phyloP scores from a whole-genome alignment of 2,888 invertebrate species.

The Heliconius erato region DNA sequence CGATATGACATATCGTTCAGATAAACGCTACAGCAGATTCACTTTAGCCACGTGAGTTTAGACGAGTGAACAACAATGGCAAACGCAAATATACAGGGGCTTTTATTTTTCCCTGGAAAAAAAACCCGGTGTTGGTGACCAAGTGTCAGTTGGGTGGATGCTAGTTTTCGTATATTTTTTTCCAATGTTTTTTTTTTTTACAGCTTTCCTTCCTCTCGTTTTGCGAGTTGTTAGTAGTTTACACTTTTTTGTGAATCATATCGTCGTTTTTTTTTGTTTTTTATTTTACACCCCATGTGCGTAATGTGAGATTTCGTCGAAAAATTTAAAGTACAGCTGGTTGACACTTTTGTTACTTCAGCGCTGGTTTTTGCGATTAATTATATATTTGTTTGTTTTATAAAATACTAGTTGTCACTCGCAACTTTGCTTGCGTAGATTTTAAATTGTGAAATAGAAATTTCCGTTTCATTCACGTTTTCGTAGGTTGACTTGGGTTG shows the following conservation, averaged over 20 bases:
- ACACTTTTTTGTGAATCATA: conserved; percentile 17
- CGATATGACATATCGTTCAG: neutral
- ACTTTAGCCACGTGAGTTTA: neutral
- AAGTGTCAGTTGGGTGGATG: conserved; percentile 41
- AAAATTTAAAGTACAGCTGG: neutral
- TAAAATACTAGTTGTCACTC: too few relatives aligned
- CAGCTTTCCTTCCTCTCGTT: conserved; percentile 34
- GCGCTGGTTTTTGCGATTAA: neutral
- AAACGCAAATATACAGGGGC: conserved; percentile 34
- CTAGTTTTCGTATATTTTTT: conserved; percentile 24
- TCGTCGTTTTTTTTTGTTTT: conserved; percentile 11
- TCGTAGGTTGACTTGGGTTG: too few relatives aligned
- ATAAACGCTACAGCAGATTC: neutral
- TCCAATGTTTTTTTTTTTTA: conserved; percentile 23
- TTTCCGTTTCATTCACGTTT: too few relatives aligned
- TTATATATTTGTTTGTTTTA: neutral
- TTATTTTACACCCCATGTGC: conserved; percentile 11
- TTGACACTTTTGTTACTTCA: neutral
- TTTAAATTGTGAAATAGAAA: too few relatives aligned
- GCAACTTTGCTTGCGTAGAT: too few relatives aligned
- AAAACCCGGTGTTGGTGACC: conserved; percentile 39
- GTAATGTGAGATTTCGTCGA: neutral
- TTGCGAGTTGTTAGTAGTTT: conserved; percentile 36
- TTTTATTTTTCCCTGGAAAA: conserved; percentile 32
- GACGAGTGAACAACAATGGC: conserved; percentile 29